A percentile compares a stretch with the other conserved stretches of the same genome.
phyloP scores from a whole-genome alignment of 2,888 invertebrate species.

The Dorcus hopei region DNA sequence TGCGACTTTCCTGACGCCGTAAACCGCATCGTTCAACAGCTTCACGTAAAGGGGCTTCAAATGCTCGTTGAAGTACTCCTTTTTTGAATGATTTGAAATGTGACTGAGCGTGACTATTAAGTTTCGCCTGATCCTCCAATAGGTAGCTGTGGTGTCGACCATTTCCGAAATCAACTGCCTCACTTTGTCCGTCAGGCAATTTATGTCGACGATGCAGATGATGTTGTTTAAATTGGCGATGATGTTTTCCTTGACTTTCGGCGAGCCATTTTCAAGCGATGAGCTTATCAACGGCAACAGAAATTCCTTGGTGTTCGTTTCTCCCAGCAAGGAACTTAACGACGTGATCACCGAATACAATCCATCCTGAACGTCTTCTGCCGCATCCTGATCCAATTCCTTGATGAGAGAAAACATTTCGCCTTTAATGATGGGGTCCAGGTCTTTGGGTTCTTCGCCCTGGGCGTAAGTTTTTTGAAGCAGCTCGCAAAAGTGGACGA shows the following conservation, averaged over 20 bases:
- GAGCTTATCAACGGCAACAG: slow-evolving; percentile 38
- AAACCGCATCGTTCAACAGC: slow-evolving; percentile 40
- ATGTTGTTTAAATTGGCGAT: slow-evolving; percentile 37
- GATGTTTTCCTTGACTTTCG: slow-evolving; percentile 40
- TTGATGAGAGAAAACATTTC: slow-evolving; percentile 36
- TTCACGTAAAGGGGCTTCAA: slow-evolving; percentile 39
- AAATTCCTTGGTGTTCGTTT: slow-evolving; percentile 36
- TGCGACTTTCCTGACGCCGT: slow-evolving; percentile 41
- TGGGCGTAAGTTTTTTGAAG: slow-evolving; percentile 32
- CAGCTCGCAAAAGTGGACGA: slow-evolving; percentile 33
- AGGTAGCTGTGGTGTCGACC: slow-evolving; percentile 35
- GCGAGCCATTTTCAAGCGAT: slow-evolving; percentile 37
- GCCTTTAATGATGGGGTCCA: slow-evolving; percentile 37
- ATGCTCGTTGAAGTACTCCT: slow-evolving; percentile 40
- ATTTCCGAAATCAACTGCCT: slow-evolving; percentile 38
- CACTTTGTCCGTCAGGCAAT: slow-evolving; percentile 37
- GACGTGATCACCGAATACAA: slow-evolving; percentile 37
- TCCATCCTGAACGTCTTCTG: slow-evolving; percentile 36
- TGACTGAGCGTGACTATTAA: slow-evolving; percentile 40
- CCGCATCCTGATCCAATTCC: slow-evolving; percentile 32
- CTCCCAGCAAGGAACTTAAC: slow-evolving; percentile 33
- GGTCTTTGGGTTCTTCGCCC: slow-evolving; percentile 19
- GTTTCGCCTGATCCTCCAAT: slow-evolving; percentile 44
- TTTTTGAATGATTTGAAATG: slow-evolving; percentile 35
- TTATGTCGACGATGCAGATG: slow-evolving; percentile 32